A percentile compares a stretch with the other conserved stretches of the same genome.
phyloP scores from a whole-genome alignment of 2,113 vertebrate genomes.

The Copsychus sechellarum region DNA sequence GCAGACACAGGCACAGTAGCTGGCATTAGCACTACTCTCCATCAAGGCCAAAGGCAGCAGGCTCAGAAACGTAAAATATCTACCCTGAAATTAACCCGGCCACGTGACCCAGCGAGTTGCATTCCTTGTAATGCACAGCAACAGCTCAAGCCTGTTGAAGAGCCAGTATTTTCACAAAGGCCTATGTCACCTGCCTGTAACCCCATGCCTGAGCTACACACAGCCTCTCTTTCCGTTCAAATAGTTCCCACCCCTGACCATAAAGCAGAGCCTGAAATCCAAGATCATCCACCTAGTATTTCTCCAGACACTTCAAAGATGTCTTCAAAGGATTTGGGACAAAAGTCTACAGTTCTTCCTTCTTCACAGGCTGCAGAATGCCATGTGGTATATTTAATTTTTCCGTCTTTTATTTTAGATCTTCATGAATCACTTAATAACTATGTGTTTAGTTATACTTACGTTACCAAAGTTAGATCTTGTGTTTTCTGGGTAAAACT shows the following conservation, averaged over 20 bases:
- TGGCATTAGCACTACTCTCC: constrained; percentile 55
- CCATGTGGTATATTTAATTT: constrained; percentile 77
- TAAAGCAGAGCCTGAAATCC: constrained; percentile 72
- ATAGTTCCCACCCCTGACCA: constrained; percentile 73
- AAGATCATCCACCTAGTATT: constrained; percentile 73
- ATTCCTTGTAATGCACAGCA: constrained; percentile 6
- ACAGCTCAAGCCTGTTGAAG: constrained; percentile 36
- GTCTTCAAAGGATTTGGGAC: constrained; percentile 72
- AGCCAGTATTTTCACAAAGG: constrained; percentile 45
- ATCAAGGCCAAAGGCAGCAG: constrained; percentile 71
- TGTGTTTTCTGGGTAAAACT: constrained; percentile 72
- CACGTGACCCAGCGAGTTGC: constrained; percentile 43
- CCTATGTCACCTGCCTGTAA: constrained; percentile 58
- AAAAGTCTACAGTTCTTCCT: constrained; percentile 66
- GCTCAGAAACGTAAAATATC: constrained; percentile 83
- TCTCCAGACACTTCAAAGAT: constrained; percentile 74
- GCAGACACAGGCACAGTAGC: constrained; percentile 27
- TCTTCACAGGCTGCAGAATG: constrained; percentile 74
- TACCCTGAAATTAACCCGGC: constrained; percentile 82
- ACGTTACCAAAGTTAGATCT: constrained; percentile 29
- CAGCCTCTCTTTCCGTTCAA: constrained; percentile 82
- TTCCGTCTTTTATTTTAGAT: constrained; percentile 64
- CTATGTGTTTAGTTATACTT: constrained; percentile 59
- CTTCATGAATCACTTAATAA: constrained; percentile 50
- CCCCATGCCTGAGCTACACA: constrained; percentile 72